phyloP scores from a whole-genome alignment of 2,888 invertebrate species.

The Argyresthia albistria region DNA sequence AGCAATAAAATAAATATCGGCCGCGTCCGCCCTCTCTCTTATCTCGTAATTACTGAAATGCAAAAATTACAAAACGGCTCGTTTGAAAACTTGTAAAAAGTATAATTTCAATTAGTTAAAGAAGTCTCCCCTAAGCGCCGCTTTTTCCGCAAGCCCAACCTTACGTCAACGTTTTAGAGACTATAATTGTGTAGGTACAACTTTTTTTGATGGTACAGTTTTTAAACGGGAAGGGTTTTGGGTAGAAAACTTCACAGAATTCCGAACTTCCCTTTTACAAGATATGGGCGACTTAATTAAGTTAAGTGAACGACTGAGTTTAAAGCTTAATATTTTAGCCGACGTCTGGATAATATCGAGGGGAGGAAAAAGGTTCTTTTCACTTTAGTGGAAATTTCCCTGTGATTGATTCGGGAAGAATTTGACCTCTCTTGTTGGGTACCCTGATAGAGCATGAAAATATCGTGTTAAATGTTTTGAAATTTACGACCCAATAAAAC shows the following conservation, averaged over 20 bases:
- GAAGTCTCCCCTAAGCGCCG: background rate
- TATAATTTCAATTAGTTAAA: constrained; percentile 9
- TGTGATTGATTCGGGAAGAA: background rate
- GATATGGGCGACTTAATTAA: constrained; percentile 38
- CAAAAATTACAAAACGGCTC: constrained; percentile 1
- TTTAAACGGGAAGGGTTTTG: constrained; percentile 4
- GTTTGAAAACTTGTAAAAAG: constrained; percentile 5
- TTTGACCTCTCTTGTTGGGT: background rate
- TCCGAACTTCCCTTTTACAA: constrained; percentile 27
- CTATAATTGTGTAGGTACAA: too few relatives aligned
- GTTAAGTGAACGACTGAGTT: constrained; percentile 36
- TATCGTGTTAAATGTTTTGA: background rate
- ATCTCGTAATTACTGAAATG: background rate
- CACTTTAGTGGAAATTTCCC: background rate
- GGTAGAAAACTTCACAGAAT: constrained; percentile 28
- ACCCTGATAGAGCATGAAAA: background rate
- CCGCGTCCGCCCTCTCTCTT: background rate
- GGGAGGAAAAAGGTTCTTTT: background rate
- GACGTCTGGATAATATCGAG: constrained; percentile 2
- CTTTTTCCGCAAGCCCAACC: too few relatives aligned
- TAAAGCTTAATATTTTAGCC: constrained; percentile 28
- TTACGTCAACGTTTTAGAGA: too few relatives aligned
- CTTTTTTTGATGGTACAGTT: too few relatives aligned
- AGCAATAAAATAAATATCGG: too few relatives aligned
- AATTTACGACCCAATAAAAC: background rate